Base-by-base conservation (phyloP, 2,888 invertebrate genomes). In the Melipona beecheii region DNA sequence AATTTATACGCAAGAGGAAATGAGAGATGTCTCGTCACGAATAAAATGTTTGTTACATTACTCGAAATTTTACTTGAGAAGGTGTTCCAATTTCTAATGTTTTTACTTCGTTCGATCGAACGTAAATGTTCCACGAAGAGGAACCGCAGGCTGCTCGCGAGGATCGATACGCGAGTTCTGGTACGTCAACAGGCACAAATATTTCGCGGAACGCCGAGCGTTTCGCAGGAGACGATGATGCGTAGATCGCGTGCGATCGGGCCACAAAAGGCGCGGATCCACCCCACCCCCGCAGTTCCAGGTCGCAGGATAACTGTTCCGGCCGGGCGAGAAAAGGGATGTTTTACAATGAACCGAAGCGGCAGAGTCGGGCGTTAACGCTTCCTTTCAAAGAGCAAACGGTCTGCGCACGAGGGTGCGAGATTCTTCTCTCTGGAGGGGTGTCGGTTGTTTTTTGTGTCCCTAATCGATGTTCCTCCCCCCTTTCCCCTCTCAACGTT, bases 211-310 rank as follows among this genome's bases (percentile, higher is more conserved):
- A 89, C 81, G 75, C 73, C 70, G 75, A 70, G 70, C 77, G 77
- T 50, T 75, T 78, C 68, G 77, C 43, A 70, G 85, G 75, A 84
- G 84, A 90, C 90, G 93, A 92, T 94, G 93, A 94, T 94, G 94
- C 91, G 93, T 91, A 91, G 91, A 93, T 94, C 92, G 94, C 94
- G 94, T 94, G 94, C 91, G 91, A 92, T 92, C 90, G 89, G 85
- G 87, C 89, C 84, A 91, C 93, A 91, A 92, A 91, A 93, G 92
- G 91, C 90, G 90, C 79, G 91, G 43, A 90, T 86, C 81, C 81
- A 81, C 64, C 36, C 64, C 31, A 65, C 84, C 88, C 83, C 78
- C 74, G 76, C 80, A 43, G 43, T 43, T 76, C 73, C 75, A 65
- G 78, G 81, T 52, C 71, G 36, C 27, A 79, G 85, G 82, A 78